Percentiles rank a stretch among this genome's conserved stretches.
Conservation (phyloP, 2,113 vertebrate species). For the Mohoua ochrocephala region DNA sequence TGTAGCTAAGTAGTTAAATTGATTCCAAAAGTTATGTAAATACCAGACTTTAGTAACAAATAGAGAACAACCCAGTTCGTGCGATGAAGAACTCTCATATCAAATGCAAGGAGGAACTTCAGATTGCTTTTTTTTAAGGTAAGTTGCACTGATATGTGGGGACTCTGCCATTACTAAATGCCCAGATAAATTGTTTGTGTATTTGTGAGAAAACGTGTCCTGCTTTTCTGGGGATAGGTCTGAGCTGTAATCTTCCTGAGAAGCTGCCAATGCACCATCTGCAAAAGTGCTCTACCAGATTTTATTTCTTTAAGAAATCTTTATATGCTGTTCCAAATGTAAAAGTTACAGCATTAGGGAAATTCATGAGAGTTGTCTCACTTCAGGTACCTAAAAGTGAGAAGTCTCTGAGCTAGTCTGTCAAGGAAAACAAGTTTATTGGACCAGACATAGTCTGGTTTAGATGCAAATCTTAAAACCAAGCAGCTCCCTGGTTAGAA, state of each 20-base stretch:
- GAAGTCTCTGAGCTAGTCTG: background rate
- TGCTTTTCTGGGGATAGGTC: background rate
- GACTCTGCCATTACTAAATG: background rate
- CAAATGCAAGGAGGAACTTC: background rate
- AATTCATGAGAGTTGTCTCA: background rate
- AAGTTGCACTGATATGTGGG: background rate
- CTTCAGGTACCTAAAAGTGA: background rate
- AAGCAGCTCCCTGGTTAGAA: background rate
- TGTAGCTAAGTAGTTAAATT: background rate
- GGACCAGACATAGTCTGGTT: background rate
- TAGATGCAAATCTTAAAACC: background rate
- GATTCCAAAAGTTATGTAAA: background rate
- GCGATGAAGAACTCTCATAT: background rate
- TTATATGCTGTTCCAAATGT: background rate
- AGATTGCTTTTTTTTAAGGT: conserved; percentile 12
- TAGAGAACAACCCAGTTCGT: background rate
- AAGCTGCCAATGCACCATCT: background rate
- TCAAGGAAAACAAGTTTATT: background rate
- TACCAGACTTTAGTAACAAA: background rate
- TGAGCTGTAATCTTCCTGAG: background rate
- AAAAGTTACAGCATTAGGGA: background rate
- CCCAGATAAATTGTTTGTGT: background rate
- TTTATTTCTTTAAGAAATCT: background rate
- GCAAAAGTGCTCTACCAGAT: background rate
- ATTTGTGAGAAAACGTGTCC: background rate